These are phyloP conservation scores for Corythornis leucogaster DNA, from an alignment of 2,797 vertebrate genomes.

Conservation along the genomic window DNA sequence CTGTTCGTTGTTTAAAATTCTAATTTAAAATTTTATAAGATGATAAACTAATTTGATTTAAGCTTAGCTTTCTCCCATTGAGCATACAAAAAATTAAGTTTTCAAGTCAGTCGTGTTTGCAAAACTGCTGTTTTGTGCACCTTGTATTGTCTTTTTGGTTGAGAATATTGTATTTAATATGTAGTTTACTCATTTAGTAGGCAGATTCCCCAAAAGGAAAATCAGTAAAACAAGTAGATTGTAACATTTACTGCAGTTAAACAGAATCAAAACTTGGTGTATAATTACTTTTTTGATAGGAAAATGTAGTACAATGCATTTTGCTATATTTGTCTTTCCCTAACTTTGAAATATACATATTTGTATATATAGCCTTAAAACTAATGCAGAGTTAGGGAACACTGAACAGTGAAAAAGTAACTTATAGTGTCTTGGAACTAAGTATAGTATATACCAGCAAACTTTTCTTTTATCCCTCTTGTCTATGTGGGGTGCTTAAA, in stretches of 20 bases:
- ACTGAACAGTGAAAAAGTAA: conserved; percentile 75
- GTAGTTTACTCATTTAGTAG: conserved; percentile 77
- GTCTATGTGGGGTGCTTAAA: conserved; percentile 77
- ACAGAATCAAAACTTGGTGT: conserved; percentile 74
- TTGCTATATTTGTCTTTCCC: conserved; percentile 75
- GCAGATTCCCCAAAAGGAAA: conserved; percentile 77
- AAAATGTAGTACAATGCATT: conserved; percentile 72
- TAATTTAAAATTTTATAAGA: conserved; percentile 77
- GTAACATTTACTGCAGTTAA: conserved; percentile 72
- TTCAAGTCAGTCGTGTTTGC: conserved; percentile 74
- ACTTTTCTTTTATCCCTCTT: conserved; percentile 76
- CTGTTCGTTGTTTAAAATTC: conserved; percentile 76
- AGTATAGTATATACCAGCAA: conserved; percentile 77
- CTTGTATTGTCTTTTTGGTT: conserved; percentile 77
- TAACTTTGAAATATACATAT: conserved; percentile 79
- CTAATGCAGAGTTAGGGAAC: conserved; percentile 77
- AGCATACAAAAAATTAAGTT: conserved; percentile 75
- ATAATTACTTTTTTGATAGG: conserved; percentile 77
- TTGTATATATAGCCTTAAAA: conserved; percentile 84
- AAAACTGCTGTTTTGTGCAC: conserved; percentile 79
- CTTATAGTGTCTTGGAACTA: conserved; percentile 78
- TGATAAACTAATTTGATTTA: conserved; percentile 78
- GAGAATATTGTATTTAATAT: conserved; percentile 73
- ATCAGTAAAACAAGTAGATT: conserved; percentile 76
- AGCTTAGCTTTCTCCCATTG: conserved; percentile 72